Evolutionary conservation across 1,140 invertebrate genomes (phyloP).

Genomic region (Drosophila obscura): DNA sequence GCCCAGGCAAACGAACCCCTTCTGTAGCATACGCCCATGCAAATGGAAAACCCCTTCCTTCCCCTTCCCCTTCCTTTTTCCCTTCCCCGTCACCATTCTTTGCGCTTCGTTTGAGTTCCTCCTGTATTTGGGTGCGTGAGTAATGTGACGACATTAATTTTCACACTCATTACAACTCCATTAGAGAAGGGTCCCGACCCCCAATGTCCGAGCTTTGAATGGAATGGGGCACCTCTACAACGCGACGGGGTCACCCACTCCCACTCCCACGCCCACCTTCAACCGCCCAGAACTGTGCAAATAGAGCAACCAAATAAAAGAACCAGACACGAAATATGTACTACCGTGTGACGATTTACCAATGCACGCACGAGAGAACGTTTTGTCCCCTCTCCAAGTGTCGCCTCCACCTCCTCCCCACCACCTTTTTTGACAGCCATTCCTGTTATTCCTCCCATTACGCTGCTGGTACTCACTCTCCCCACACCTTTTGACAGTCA

Average conservation of each 20-base stretch:
- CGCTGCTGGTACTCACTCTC: too few relatives aligned
- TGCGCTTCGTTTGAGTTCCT: conserved; percentile 9
- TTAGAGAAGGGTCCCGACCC: conserved; percentile 36
- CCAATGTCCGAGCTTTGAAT: conserved; percentile 16
- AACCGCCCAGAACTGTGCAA: conserved; percentile 16
- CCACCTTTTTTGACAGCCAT: not conserved
- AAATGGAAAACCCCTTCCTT: conserved; percentile 5
- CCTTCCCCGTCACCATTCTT: too few relatives aligned
- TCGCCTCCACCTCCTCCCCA: not conserved
- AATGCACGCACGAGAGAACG: conserved; percentile 69
- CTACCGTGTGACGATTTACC: conserved; percentile 42
- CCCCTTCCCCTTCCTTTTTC: not conserved
- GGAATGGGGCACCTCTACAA: not conserved
- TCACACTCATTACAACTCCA: conserved; percentile 82
- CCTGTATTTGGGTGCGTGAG: conserved; percentile 70
- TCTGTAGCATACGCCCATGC: conserved; percentile 9
- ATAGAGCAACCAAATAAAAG: conserved; percentile 50
- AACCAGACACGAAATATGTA: conserved; percentile 42
- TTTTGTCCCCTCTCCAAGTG: conserved; percentile 15
- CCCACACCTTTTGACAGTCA: too few relatives aligned
- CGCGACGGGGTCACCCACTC: not conserved
- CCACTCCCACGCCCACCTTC: not conserved
- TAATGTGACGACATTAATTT: conserved; percentile 83
- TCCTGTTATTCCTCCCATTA: not conserved
- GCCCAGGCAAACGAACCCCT: not conserved